Conservation (phyloP, 2,888 invertebrate species). For the Morpho helenor region DNA sequence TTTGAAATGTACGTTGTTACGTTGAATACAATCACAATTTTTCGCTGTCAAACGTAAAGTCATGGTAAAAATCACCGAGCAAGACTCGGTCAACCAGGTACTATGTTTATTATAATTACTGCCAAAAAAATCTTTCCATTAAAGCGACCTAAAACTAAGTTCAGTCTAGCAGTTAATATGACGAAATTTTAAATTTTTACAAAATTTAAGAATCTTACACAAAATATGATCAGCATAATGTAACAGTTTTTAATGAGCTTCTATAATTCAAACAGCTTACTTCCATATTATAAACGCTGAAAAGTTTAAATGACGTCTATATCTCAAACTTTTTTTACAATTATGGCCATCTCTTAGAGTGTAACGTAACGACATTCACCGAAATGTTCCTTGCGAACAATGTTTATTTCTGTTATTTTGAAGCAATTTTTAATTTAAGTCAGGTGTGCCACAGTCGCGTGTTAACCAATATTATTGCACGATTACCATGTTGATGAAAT, state of each 20-base stretch:
- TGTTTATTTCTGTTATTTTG: slow-evolving; percentile 57
- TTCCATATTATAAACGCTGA: slow-evolving; percentile 19
- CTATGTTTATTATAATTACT: no score
- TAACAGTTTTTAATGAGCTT: slow-evolving; percentile 15
- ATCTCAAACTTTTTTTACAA: slow-evolving; percentile 23
- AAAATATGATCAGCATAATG: neutral
- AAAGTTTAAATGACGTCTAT: slow-evolving; percentile 23
- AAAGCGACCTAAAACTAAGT: no score
- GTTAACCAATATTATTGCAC: slow-evolving; percentile 71
- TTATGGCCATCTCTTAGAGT: slow-evolving; percentile 15
- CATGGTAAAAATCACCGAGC: no score
- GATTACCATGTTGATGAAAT: slow-evolving; percentile 78
- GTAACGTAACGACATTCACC: slow-evolving; percentile 15
- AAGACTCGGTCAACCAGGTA: no score
- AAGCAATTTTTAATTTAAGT: slow-evolving; percentile 73
- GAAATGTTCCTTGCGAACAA: slow-evolving; percentile 45
- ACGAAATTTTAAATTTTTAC: no score
- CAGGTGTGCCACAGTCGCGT: slow-evolving; percentile 62
- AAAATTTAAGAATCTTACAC: no score
- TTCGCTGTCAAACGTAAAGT: no score
- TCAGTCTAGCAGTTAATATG: no score
- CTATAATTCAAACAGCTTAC: slow-evolving; percentile 14
- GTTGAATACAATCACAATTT: no score
- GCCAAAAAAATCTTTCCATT: no score
- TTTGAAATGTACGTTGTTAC: no score